These are phyloP conservation scores for Drosophila truncata DNA, from an alignment of 1,140 invertebrate genomes.

Conservation along the genomic window DNA sequence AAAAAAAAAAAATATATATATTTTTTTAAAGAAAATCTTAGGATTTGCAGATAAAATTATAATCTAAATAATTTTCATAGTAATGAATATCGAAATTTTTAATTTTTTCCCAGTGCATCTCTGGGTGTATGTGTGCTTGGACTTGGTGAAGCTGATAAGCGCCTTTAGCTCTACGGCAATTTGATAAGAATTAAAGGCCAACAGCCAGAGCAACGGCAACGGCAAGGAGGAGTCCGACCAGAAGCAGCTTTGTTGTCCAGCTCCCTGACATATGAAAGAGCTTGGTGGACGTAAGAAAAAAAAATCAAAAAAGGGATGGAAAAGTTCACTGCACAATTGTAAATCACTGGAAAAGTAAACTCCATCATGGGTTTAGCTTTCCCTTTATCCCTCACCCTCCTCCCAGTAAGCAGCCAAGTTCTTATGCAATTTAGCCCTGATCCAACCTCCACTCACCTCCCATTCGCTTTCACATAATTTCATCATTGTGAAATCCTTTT, in stretches of 20 bases:
- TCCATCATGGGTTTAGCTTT: conserved; percentile 60
- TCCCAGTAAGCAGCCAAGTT: conserved; percentile 13
- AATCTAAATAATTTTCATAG: background rate
- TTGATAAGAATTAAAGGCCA: conserved; percentile 69
- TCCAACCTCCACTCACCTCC: background rate
- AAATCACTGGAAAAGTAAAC: conserved; percentile 61
- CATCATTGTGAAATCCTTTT: conserved; percentile 53
- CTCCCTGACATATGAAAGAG: conserved; percentile 50
- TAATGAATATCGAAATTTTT: too few species aligned
- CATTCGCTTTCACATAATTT: conserved; percentile 35
- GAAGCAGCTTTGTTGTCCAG: conserved; percentile 43
- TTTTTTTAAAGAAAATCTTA: background rate
- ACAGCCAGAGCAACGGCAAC: conserved; percentile 38
- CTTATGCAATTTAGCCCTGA: conserved; percentile 35
- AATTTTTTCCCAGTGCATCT: conserved; percentile 3
- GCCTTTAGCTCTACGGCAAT: conserved; percentile 60
- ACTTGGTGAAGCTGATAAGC: conserved; percentile 64
- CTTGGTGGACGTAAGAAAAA: conserved; percentile 2
- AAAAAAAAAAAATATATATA: too few species aligned
- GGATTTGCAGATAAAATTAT: background rate
- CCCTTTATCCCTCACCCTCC: background rate
- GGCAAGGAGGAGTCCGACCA: conserved; percentile 32
- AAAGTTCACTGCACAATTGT: conserved; percentile 59
- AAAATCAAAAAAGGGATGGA: conserved; percentile 3
- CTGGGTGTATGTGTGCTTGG: background rate